Base-by-base conservation (phyloP, 2,113 vertebrate genomes). In the Lycocorax pyrrhopterus region DNA sequence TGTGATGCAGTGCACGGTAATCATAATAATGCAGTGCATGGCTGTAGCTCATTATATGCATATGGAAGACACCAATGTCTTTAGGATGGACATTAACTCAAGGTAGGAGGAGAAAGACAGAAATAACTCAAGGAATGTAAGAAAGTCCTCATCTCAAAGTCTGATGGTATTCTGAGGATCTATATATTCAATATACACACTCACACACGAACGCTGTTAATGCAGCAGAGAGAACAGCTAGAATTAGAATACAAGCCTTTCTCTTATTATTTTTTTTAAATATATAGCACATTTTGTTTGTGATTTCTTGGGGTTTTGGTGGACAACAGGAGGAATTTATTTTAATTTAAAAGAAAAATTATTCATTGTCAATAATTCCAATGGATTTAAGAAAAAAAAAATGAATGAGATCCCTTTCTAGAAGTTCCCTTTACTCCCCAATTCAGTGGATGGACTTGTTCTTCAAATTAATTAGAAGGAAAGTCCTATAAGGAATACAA, bases 131-230 rank as follows among this genome's bases (percentile, higher is more conserved):
- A 71, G 64, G 60, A 92, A 95, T 46, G 8, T 87, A 86, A 81
- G 66, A 51, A 78, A 96, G 84, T 59, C 96, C 66, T 93, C 66
- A 69, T 96, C 96, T 98, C 97, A 98, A 97, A 97, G 97, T 97
- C 97, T 97, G 97, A 97, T 66, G 93, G 96, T 93, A 77, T 76
- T 92, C 89, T 78, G 68, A 84, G 72, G 77, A 29, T 75, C 78
- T 89, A 62, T 35, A 29, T 71, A 79, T 58, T 75, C 59, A 89
- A 67, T 90, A 84, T 64, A 85, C 62, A 68, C 77, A 82, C 67
- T 71, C 52, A 76, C 74, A 56, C 78, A 0, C 1, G 0, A 68
- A 74, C 68, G 84, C 55, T 59, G 21, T 73, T 90, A 78, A 90
- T 94, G 51, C 22, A 88, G 81, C 83, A 91, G 67, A 85, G 67